Conservation (phyloP, 2,888 invertebrate genomes). For the Allolobophora icterica region DNA sequence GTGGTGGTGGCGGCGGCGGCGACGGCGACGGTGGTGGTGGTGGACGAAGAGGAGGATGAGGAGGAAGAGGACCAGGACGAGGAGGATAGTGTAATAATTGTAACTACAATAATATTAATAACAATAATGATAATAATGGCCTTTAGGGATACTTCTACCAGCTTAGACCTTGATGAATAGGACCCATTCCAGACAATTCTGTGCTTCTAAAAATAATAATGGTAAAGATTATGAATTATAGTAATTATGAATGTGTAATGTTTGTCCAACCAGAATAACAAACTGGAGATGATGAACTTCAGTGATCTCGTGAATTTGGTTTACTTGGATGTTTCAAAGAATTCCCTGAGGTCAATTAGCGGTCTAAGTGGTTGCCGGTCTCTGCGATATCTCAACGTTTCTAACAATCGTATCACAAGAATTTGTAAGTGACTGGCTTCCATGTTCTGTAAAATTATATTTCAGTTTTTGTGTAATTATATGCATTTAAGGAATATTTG, state of each 20-base stretch:
- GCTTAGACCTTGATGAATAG: too few relatives aligned
- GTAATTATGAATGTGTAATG: not conserved
- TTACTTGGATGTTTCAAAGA: not conserved
- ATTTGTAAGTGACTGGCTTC: not conserved
- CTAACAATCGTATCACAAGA: slow-evolving; percentile 26
- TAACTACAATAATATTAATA: too few relatives aligned
- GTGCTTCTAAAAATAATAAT: too few relatives aligned
- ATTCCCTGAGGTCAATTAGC: not conserved
- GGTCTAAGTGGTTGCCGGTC: not conserved
- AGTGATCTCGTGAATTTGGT: not conserved
- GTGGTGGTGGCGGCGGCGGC: too few relatives aligned
- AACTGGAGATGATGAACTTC: slow-evolving; percentile 29
- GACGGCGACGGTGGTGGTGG: too few relatives aligned
- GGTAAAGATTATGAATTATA: too few relatives aligned
- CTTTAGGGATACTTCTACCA: too few relatives aligned
- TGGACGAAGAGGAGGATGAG: too few relatives aligned
- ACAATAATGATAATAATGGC: not conserved
- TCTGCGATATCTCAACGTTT: slow-evolving; percentile 22
- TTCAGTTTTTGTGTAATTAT: not conserved
- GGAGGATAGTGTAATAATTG: too few relatives aligned
- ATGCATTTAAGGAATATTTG: not conserved
- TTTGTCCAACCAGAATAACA: slow-evolving; percentile 22
- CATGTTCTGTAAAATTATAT: not conserved
- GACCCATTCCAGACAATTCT: too few relatives aligned
- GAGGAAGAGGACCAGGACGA: too few relatives aligned